Evolutionary conservation across 2,113 vertebrate species (phyloP).

Genomic region (Chaetops frenatus): DNA sequence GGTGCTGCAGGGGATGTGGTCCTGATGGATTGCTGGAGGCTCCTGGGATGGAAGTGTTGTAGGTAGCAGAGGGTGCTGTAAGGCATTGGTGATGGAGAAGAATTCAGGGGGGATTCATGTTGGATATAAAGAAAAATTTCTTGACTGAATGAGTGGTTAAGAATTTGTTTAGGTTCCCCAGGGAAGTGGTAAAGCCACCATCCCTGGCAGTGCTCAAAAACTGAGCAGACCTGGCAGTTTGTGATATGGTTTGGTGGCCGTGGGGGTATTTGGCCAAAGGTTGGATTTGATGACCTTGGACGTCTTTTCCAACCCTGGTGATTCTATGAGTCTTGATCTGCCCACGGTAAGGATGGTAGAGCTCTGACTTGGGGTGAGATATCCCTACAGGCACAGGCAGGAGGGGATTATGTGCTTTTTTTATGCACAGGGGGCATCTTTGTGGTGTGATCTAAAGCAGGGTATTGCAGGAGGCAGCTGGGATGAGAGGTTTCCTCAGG

Average conservation of each 20-base stretch:
- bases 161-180: background rate
- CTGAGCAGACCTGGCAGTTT: background rate
- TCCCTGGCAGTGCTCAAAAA: background rate
- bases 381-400: background rate
- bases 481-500: background rate
- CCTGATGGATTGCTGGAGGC: background rate
- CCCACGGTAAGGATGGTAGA: background rate
- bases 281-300: background rate
- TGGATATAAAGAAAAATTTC: background rate
- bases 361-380: background rate
- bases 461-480: background rate
- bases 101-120: background rate
- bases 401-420: background rate
- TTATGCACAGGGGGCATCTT: background rate
- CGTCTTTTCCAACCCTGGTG: background rate
- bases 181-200: background rate
- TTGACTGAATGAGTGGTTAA: background rate
- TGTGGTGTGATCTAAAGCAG: background rate
- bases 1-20: background rate
- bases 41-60: background rate
- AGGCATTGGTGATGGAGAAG: background rate
- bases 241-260: background rate
- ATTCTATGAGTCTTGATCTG: background rate
- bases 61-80: background rate
- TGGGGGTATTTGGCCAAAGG: background rate